phyloP scores from a whole-genome alignment of 2,888 invertebrate species.

The Melanchra persicariae region DNA sequence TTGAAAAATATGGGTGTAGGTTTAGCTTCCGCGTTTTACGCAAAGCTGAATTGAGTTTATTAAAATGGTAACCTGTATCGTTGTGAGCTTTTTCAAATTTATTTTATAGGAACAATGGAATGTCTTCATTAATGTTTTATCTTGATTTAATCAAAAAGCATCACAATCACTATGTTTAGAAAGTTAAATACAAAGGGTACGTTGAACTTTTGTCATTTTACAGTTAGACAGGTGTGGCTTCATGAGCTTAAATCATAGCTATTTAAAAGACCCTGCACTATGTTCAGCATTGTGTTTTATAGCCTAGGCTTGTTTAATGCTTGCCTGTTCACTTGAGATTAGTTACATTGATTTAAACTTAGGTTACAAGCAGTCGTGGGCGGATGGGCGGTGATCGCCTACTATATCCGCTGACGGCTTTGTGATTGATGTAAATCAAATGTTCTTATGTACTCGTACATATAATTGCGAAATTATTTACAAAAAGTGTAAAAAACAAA shows the following conservation, averaged over 20 bases:
- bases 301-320: slow-evolving; percentile 31
- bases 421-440: slow-evolving; percentile 70
- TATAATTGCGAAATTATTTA: no score
- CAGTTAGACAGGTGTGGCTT: slow-evolving; percentile 28
- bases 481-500: no score
- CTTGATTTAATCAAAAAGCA: not conserved
- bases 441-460: slow-evolving; percentile 39
- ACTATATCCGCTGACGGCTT: slow-evolving; percentile 71
- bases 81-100: not conserved
- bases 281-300: slow-evolving; percentile 37
- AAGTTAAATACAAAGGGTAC: not conserved
- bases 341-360: slow-evolving; percentile 47
- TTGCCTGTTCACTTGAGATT: slow-evolving; percentile 35
- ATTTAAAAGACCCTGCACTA: slow-evolving; percentile 25
- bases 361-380: slow-evolving; percentile 58
- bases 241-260: slow-evolving; percentile 33
- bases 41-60: slow-evolving; percentile 4
- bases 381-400: slow-evolving; percentile 72
- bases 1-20: slow-evolving; percentile 38
- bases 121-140: not conserved
- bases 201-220: slow-evolving; percentile 31
- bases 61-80: not conserved
- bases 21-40: slow-evolving; percentile 50
- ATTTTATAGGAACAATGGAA: not conserved
- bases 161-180: not conserved